These are phyloP conservation scores for Cryptophagus acutangulus DNA, from an alignment of 2,888 invertebrate species.

Conservation along the genomic window DNA sequence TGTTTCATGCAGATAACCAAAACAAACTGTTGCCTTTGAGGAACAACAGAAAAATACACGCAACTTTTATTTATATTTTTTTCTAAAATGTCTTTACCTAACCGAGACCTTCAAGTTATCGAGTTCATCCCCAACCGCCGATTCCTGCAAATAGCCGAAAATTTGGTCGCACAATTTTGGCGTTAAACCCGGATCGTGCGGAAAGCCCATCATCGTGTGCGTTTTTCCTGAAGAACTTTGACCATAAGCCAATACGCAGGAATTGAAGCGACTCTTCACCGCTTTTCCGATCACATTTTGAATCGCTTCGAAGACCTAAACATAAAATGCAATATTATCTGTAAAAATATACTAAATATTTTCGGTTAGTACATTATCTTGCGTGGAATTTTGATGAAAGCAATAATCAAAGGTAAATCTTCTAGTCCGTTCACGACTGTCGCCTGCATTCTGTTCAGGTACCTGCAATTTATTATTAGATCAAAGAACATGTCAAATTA, in stretches of 20 bases:
- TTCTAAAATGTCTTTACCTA: conserved; percentile 38
- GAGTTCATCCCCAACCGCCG: conserved; percentile 40
- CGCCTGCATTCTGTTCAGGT: conserved; percentile 60
- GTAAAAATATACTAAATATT: conserved; percentile 6
- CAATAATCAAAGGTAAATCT: conserved; percentile 62
- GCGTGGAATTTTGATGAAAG: conserved; percentile 54
- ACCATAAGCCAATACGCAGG: conserved; percentile 70
- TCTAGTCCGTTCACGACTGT: conserved; percentile 60
- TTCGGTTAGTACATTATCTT: conserved; percentile 44
- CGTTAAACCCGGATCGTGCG: conserved; percentile 54
- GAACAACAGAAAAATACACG: too few relatives aligned
- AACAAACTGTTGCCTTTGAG: conserved; percentile 4
- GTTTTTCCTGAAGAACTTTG: conserved; percentile 75
- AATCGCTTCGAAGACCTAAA: conserved; percentile 61
- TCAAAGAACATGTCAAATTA: too few relatives aligned
- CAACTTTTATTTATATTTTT: not conserved
- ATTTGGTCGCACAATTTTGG: conserved; percentile 54
- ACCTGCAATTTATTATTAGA: conserved; percentile 47
- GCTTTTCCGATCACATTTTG: conserved; percentile 61
- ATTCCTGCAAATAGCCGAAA: conserved; percentile 45
- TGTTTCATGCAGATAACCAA: conserved; percentile 20
- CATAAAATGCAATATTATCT: conserved; percentile 6
- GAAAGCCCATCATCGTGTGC: conserved; percentile 69
- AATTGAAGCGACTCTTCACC: conserved; percentile 59
- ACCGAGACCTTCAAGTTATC: conserved; percentile 39